Conservation (phyloP, 2,797 vertebrate species). For the Artibeus jamaicensis region DNA sequence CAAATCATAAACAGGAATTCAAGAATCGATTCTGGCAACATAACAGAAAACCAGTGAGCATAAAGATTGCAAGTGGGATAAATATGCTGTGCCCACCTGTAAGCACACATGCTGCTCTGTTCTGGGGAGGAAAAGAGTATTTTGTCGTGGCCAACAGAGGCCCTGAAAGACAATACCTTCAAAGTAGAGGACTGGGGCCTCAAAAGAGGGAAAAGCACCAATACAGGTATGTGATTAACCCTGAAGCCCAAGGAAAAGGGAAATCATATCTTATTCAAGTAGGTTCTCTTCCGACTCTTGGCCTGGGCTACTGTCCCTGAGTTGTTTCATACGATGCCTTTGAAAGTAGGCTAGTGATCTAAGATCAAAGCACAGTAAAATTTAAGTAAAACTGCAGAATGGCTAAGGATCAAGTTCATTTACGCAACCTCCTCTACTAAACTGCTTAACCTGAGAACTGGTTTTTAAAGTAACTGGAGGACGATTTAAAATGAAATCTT, state of each 20-base stretch:
- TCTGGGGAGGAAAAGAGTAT: conserved; percentile 20
- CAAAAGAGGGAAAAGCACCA: conserved; percentile 1
- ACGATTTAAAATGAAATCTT: not conserved
- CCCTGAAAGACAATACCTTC: not conserved
- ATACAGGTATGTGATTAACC: not conserved
- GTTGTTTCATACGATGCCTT: not conserved
- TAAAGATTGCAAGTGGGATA: conserved; percentile 34
- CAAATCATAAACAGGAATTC: conserved; percentile 43
- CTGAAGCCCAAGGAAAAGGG: not conserved
- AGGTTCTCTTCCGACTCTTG: not conserved
- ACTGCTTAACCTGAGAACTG: not conserved
- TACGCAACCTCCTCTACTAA: not conserved
- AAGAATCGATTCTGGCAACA: conserved; percentile 47
- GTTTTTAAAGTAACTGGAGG: not conserved
- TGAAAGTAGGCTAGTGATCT: not conserved
- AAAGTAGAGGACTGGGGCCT: not conserved
- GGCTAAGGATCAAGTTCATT: not conserved
- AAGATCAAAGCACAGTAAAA: not conserved
- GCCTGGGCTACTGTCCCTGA: not conserved
- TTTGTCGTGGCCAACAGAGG: not conserved
- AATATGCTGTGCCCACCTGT: conserved; percentile 42
- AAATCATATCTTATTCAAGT: not conserved
- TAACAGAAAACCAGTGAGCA: conserved; percentile 4
- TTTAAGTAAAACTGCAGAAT: not conserved
- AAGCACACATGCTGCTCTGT: conserved; percentile 39